Base-by-base conservation (phyloP, 1,140 invertebrate species). In the Ptiloglossa arizonensis region DNA sequence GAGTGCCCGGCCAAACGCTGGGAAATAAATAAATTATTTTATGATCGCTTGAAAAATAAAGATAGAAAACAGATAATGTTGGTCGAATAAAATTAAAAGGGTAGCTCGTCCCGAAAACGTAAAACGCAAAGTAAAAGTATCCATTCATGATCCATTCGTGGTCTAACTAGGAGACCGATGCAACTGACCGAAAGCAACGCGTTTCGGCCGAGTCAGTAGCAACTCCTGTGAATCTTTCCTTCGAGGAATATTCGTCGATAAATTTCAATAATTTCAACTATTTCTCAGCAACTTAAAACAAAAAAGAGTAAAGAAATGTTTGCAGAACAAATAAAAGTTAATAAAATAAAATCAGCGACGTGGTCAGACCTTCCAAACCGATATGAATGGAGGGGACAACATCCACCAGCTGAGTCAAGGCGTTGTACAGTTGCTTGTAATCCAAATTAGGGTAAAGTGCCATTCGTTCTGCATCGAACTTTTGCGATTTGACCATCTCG, bases 391-490 rank as follows among this genome's bases (percentile, higher is more conserved):
- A 94, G 46, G 97, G 95, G 50, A 97, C 96, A 29, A 97, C 96
- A 91, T 98, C 97, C 80, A 96, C 93, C 71, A 94, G 79, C 69
- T 97, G 96, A 59, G 96, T 96, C 50, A 98, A 93, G 15, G 96
- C 96, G 89, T 96, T 96, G 90, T 98, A 98, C 57, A 99, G 93
- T 48, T 97, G 97, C 90, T 97, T 97, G 91, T 99, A 99, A 93
- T 99, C 98, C 75, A 99, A 94, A 93, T 96, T 98, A 8, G 98
- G 98, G 93, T 98, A 99, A 17, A 98, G 94, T 41, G 96, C 95
- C 94, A 98, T 96, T 60, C 98, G 94, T 63, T 96, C 95, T 60
- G 95, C 93, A 93, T 99, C 98, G 89, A 96, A 96, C 87, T 96
- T 95, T 13, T 96, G 95, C 86, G 95, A 95, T 87, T 96, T 96